Percentiles rank a stretch among this genome's conserved stretches.
phyloP scores from a whole-genome alignment of 2,888 invertebrate genomes.

The Calliphora vomitoria region DNA sequence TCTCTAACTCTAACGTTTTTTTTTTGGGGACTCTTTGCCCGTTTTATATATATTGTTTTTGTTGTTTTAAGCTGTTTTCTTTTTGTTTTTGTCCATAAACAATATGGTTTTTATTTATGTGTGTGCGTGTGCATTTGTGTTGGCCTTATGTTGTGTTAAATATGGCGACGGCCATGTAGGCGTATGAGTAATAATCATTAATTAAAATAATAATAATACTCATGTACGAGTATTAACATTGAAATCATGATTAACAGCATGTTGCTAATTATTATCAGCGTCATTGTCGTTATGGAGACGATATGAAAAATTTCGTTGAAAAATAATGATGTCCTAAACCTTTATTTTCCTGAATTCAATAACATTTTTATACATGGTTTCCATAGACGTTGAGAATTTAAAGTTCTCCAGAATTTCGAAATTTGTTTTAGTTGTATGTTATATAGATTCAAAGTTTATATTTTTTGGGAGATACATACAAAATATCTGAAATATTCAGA shows the following conservation, averaged over 20 bases:
- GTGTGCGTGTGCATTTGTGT: not conserved
- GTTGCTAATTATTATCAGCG: constrained; percentile 50
- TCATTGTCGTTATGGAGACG: not conserved
- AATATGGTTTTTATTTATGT: not conserved
- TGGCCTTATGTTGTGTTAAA: constrained; percentile 3
- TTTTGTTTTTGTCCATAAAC: not conserved
- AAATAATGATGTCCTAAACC: too few species aligned
- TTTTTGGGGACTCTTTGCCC: not conserved
- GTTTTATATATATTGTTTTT: constrained; percentile 10
- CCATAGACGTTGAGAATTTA: too few species aligned
- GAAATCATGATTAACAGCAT: constrained; percentile 52
- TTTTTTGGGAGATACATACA: too few species aligned
- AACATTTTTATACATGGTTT: too few species aligned
- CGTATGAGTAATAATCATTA: constrained; percentile 55
- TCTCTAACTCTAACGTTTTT: not conserved
- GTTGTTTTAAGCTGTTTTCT: not conserved
- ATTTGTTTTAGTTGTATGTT: too few species aligned
- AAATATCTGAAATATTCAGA: too few species aligned
- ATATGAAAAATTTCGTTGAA: too few species aligned
- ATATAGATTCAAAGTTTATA: too few species aligned
- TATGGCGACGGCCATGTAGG: constrained; percentile 2
- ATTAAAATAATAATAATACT: constrained; percentile 49
- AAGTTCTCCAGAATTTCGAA: too few species aligned
- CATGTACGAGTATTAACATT: not conserved
- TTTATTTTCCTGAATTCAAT: too few species aligned